phyloP scores from a whole-genome alignment of 2,888 invertebrate species.

The Drosophila anceps region DNA sequence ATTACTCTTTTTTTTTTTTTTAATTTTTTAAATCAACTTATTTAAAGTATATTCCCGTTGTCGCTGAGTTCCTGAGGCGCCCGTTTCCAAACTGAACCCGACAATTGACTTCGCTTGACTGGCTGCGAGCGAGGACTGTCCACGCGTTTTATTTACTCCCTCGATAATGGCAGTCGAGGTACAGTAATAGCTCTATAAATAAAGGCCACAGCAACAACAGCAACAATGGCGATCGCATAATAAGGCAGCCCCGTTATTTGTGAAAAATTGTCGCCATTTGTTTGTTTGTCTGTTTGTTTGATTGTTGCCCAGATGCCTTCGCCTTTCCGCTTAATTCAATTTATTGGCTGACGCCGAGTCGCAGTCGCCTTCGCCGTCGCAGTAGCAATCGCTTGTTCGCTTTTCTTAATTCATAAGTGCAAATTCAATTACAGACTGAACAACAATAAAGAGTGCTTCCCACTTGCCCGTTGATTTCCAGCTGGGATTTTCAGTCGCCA shows the following conservation, averaged over 20 bases:
- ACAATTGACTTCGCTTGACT: constrained; percentile 42
- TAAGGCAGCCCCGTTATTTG: constrained; percentile 36
- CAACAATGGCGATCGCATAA: constrained; percentile 18
- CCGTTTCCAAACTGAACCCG: constrained; percentile 58
- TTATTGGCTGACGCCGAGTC: constrained; percentile 48
- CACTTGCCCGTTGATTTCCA: constrained; percentile 33
- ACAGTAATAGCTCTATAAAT: constrained; percentile 3
- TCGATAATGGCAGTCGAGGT: constrained; percentile 5
- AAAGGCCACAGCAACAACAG: constrained; percentile 1
- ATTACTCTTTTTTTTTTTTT: not conserved
- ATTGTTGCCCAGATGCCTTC: constrained; percentile 29
- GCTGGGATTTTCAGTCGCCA: constrained; percentile 8
- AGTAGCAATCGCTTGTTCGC: constrained; percentile 29
- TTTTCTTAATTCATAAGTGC: constrained; percentile 49
- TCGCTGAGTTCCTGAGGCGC: constrained; percentile 26
- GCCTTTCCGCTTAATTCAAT: constrained; percentile 75
- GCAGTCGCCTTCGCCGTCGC: constrained; percentile 15
- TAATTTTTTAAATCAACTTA: not conserved
- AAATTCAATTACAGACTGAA: constrained; percentile 63
- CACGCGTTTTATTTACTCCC: constrained; percentile 47
- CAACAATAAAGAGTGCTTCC: constrained; percentile 22
- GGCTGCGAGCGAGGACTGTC: constrained; percentile 51
- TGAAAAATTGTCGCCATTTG: constrained; percentile 46
- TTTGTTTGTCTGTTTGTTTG: constrained; percentile 37
- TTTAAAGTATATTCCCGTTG: not conserved